phyloP scores from a whole-genome alignment of 1,140 invertebrate species.

The Drosophila erecta region DNA sequence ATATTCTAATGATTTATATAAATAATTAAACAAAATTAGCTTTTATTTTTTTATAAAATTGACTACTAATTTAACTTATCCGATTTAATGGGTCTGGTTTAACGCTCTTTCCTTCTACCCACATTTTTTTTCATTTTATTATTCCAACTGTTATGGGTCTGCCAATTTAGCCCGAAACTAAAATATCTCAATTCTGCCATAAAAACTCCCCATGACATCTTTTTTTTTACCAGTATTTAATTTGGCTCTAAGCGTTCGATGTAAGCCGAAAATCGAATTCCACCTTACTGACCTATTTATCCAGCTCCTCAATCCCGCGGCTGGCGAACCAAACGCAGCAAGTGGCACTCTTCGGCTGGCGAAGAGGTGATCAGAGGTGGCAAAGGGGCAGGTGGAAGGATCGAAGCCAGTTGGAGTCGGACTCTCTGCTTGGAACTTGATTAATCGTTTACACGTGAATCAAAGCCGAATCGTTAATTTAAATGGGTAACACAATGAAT shows the following conservation, averaged over 20 bases:
- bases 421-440: slow-evolving; percentile 67
- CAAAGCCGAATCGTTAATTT: slow-evolving; percentile 74
- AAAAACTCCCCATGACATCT: slow-evolving; percentile 69
- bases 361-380: slow-evolving; percentile 8
- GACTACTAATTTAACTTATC: not conserved
- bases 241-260: slow-evolving; percentile 72
- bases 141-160: slow-evolving; percentile 40
- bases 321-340: slow-evolving; percentile 52
- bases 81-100: slow-evolving; percentile 13
- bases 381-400: slow-evolving; percentile 5
- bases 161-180: slow-evolving; percentile 49
- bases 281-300: slow-evolving; percentile 80
- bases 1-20: not conserved
- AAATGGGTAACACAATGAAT: slow-evolving; percentile 60
- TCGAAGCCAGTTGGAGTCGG: slow-evolving; percentile 34
- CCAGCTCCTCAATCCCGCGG: slow-evolving; percentile 38
- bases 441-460: slow-evolving; percentile 81
- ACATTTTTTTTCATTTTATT: slow-evolving; percentile 16
- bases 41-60: not conserved
- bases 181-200: slow-evolving; percentile 55
- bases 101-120: slow-evolving; percentile 6
- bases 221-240: slow-evolving; percentile 64
- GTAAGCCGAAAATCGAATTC: slow-evolving; percentile 67
- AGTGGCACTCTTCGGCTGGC: slow-evolving; percentile 31
- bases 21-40: not conserved